Evolutionary conservation across 1,140 invertebrate genomes (phyloP).

Genomic region (Muscidifurax raptorellus): DNA sequence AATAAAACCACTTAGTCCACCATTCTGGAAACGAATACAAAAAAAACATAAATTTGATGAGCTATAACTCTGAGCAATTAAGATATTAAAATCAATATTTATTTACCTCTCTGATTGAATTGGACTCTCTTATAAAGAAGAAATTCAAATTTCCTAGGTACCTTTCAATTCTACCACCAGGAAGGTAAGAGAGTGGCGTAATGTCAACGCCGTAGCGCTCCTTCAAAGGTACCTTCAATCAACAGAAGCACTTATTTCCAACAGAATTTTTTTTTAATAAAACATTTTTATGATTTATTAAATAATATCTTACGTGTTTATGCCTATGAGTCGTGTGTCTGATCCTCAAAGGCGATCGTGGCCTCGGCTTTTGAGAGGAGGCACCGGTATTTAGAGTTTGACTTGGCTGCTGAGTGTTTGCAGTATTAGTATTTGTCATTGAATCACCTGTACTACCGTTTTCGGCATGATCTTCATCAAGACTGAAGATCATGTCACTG

Average conservation of each 20-base stretch:
- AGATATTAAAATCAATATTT: slow-evolving; percentile 23
- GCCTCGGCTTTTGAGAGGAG: slow-evolving; percentile 60
- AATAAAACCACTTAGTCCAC: slow-evolving; percentile 94
- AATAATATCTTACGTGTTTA: slow-evolving; percentile 65
- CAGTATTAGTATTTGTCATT: slow-evolving; percentile 22
- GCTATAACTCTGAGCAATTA: not conserved
- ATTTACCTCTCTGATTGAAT: slow-evolving; percentile 89
- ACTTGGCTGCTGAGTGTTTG: not conserved
- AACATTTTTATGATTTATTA: not conserved
- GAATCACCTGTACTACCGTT: slow-evolving; percentile 43
- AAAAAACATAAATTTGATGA: not conserved
- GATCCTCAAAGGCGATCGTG: slow-evolving; percentile 67
- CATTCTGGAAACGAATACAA: slow-evolving; percentile 77
- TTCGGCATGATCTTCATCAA: slow-evolving; percentile 81
- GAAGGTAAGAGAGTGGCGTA: slow-evolving; percentile 88
- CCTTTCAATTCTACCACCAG: slow-evolving; percentile 86
- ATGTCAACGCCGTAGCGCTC: slow-evolving; percentile 89
- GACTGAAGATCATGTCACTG: slow-evolving; percentile 81
- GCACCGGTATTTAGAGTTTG: slow-evolving; percentile 25
- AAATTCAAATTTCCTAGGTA: slow-evolving; percentile 96
- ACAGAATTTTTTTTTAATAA: not conserved
- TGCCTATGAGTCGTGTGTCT: slow-evolving; percentile 63
- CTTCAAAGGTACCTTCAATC: slow-evolving; percentile 76
- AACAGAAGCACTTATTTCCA: not conserved
- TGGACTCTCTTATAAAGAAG: slow-evolving; percentile 96